These are phyloP conservation scores for Agelastica alni DNA, from an alignment of 2,888 invertebrate genomes.

Conservation along the genomic window DNA sequence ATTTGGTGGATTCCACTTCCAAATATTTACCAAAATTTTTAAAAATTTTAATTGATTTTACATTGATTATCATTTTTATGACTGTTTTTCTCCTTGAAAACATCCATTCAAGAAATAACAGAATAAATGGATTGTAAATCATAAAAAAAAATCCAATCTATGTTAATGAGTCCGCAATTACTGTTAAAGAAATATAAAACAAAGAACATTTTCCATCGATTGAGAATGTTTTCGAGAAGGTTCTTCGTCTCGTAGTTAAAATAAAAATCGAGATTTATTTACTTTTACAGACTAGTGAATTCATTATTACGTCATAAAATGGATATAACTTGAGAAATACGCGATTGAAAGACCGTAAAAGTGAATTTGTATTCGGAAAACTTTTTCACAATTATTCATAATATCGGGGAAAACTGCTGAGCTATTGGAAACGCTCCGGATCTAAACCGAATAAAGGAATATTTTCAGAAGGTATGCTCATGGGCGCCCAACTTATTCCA, in stretches of 20 bases:
- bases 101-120: no score
- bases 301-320: conserved; percentile 19
- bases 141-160: no score
- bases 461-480: conserved; percentile 22
- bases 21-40: no score
- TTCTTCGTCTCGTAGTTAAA: not conserved
- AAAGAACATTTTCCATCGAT: not conserved
- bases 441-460: conserved; percentile 22
- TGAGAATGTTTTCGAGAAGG: conserved; percentile 4
- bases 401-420: conserved; percentile 29
- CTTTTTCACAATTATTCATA: conserved; percentile 33
- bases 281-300: conserved; percentile 7
- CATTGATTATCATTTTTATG: no score
- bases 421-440: conserved; percentile 25
- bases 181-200: not conserved
- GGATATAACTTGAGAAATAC: conserved; percentile 19
- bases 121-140: no score
- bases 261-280: conserved; percentile 16
- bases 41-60: no score
- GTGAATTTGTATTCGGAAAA: conserved; percentile 28
- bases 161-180: not conserved
- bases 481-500: no score
- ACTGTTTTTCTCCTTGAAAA: no score
- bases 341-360: conserved; percentile 25
- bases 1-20: no score